phyloP scores from a whole-genome alignment of 2,888 invertebrate species.

The Phalera bucephala region DNA sequence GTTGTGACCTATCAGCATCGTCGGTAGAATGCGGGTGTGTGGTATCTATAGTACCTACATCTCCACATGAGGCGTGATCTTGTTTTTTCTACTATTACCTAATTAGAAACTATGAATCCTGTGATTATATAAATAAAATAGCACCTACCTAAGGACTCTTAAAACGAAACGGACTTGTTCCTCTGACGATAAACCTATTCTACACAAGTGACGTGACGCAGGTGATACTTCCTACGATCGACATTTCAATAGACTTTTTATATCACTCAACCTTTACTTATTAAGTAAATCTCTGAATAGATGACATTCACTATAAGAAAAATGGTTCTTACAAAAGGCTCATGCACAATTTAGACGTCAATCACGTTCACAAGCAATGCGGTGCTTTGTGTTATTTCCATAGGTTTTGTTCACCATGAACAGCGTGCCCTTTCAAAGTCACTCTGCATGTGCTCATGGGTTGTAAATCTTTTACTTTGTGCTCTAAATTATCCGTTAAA shows the following conservation, averaged over 20 bases:
- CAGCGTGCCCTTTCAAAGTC: constrained; percentile 36
- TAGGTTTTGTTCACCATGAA: constrained; percentile 47
- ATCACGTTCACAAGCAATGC: constrained; percentile 46
- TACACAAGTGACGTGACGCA: constrained; percentile 28
- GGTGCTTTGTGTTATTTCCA: constrained; percentile 51
- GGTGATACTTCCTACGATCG: constrained; percentile 31
- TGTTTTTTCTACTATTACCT: no score
- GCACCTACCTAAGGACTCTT: not conserved
- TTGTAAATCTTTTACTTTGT: constrained; percentile 46
- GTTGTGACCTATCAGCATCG: no score
- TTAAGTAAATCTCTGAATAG: constrained; percentile 42
- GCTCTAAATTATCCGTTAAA: constrained; percentile 62
- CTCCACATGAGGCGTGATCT: no score
- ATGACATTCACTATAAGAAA: constrained; percentile 49
- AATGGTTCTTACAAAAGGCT: constrained; percentile 34
- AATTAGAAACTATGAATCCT: no score
- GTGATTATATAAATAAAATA: no score
- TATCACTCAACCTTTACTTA: constrained; percentile 37
- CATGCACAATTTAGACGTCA: constrained; percentile 62
- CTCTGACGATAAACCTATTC: constrained; percentile 23
- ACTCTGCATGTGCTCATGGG: constrained; percentile 30
- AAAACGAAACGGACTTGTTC: not conserved
- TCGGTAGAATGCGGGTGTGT: no score
- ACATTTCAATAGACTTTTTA: constrained; percentile 38
- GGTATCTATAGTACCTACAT: no score